These are phyloP conservation scores for Halcyon chelicuti DNA, from an alignment of 2,797 vertebrate species.

Conservation along the genomic window DNA sequence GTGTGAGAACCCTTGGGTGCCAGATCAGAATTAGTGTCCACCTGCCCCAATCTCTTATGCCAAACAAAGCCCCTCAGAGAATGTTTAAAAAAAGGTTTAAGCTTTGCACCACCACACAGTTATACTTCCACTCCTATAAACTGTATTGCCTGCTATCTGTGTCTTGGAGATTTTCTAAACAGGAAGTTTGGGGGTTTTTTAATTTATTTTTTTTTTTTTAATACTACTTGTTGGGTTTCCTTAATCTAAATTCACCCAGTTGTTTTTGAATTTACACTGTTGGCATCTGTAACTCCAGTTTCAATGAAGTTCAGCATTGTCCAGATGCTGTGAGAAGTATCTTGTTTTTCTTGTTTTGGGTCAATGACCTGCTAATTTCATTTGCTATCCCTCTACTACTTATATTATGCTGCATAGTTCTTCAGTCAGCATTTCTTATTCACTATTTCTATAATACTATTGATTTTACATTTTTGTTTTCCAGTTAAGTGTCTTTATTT, in stretches of 20 bases:
- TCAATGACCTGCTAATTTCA: not conserved
- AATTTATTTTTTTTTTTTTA: not conserved
- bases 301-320: not conserved
- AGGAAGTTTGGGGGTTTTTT: not conserved
- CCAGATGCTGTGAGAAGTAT: not conserved
- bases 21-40: not conserved
- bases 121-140: not conserved
- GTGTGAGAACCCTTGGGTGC: not conserved
- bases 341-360: not conserved
- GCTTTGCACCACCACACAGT: not conserved
- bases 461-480: not conserved
- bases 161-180: not conserved
- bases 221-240: not conserved
- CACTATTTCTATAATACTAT: not conserved
- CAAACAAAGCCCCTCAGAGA: not conserved
- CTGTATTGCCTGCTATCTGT: not conserved
- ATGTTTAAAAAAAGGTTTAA: not conserved
- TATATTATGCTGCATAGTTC: not conserved
- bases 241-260: not conserved
- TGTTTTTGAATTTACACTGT: not conserved
- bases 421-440: not conserved
- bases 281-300: not conserved
- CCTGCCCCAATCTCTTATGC: not conserved
- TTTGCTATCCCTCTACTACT: not conserved
- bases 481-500: not conserved